Conservation (phyloP, 2,113 vertebrate species). For the Melanerpes formicivorus region DNA sequence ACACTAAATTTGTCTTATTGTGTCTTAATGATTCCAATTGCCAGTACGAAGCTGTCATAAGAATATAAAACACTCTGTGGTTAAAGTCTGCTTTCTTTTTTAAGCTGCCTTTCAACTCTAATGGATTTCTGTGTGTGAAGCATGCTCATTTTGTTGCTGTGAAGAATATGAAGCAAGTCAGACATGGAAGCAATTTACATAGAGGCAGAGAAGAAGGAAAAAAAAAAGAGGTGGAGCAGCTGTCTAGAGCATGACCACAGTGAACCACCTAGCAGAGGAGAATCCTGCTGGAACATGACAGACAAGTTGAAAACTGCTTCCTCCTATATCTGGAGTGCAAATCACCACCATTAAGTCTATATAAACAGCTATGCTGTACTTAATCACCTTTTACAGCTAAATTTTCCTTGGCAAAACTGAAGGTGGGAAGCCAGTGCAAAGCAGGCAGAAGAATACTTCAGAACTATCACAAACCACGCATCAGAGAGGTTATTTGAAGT, state of each 20-base stretch:
- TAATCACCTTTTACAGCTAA: neutral
- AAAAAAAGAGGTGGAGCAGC: neutral
- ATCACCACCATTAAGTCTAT: neutral
- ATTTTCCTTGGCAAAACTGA: neutral
- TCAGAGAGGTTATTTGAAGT: slow-evolving; percentile 57
- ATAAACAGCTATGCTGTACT: neutral
- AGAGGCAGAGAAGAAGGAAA: neutral
- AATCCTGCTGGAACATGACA: neutral
- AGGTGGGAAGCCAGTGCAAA: neutral
- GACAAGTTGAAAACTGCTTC: neutral
- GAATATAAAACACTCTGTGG: neutral
- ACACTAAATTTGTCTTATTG: neutral
- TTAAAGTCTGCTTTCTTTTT: neutral
- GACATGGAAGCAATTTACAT: neutral
- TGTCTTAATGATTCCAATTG: neutral
- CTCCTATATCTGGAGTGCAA: neutral
- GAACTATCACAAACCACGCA: neutral
- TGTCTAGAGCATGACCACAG: neutral
- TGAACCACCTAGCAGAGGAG: neutral
- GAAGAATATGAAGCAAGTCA: neutral
- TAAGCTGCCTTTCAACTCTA: neutral
- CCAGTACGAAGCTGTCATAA: neutral
- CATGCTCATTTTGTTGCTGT: neutral
- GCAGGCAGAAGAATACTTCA: neutral
- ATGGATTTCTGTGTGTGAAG: neutral